These are phyloP conservation scores for Sminthurides bifidus DNA, from an alignment of 1,140 invertebrate species.

Conservation along the genomic window DNA sequence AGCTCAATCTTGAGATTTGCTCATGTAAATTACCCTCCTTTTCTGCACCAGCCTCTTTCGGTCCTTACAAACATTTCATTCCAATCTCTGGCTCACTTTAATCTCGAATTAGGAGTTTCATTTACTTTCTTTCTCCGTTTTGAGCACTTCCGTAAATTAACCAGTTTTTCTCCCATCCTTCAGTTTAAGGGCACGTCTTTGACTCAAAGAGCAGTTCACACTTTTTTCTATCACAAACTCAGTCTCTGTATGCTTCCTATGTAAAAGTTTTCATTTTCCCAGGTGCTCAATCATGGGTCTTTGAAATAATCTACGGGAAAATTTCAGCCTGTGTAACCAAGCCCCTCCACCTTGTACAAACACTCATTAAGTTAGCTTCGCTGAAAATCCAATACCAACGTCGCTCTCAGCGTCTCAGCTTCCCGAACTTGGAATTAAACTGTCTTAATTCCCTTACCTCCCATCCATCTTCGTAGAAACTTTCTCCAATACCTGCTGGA, in stretches of 20 bases:
- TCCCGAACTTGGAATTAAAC: too few species aligned
- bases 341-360: neutral
- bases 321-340: neutral
- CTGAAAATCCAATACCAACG: too few species aligned
- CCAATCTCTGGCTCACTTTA: neutral
- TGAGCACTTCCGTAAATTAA: neutral
- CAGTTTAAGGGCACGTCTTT: constrained; percentile 1
- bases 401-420: too few species aligned
- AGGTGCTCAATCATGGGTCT: too few species aligned
- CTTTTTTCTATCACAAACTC: neutral
- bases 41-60: constrained; percentile 8
- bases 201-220: too few species aligned
- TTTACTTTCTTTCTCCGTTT: neutral
- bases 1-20: constrained; percentile 6
- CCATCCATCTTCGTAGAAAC: too few species aligned
- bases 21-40: constrained; percentile 13
- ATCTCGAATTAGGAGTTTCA: neutral
- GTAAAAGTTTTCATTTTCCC: too few species aligned
- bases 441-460: too few species aligned
- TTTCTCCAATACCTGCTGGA: too few species aligned
- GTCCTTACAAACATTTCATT: neutral
- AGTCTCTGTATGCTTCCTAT: neutral
- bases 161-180: neutral
- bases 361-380: constrained; percentile 4
- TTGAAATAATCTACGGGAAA: too few species aligned